Evolutionary conservation across 2,888 invertebrate genomes (phyloP).

Genomic region (Diaperis boleti): DNA sequence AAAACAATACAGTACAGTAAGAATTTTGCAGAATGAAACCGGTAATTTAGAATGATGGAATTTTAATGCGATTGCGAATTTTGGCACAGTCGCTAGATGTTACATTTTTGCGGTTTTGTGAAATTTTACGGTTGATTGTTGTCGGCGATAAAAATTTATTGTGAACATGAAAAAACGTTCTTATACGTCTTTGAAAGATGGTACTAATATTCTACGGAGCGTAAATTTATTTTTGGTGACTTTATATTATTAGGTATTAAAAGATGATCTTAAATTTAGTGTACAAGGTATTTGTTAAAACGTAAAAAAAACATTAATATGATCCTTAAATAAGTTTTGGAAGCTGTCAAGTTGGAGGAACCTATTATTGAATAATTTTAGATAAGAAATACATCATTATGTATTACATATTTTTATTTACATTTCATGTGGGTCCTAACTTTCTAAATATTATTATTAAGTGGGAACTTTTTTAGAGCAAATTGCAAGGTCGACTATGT

Average conservation of each 20-base stretch:
- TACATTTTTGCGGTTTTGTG: neutral
- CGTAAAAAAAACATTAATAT: neutral
- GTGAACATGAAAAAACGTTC: neutral
- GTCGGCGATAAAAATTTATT: neutral
- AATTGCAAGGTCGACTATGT: too few relatives aligned
- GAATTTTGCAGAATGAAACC: neutral
- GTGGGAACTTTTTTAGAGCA: too few relatives aligned
- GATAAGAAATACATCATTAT: too few relatives aligned
- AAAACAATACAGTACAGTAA: slow-evolving; percentile 22
- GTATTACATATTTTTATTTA: too few relatives aligned
- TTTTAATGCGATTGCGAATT: neutral
- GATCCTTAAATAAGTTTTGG: neutral
- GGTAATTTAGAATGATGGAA: neutral
- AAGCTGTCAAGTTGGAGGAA: neutral
- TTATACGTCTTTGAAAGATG: neutral
- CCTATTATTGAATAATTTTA: too few relatives aligned
- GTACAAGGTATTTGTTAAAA: too few relatives aligned
- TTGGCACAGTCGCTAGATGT: neutral
- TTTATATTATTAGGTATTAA: too few relatives aligned
- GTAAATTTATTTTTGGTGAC: neutral
- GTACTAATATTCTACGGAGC: neutral
- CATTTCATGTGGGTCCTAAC: too few relatives aligned
- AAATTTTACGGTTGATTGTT: neutral
- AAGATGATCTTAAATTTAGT: too few relatives aligned
- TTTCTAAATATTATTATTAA: too few relatives aligned